Conservation (phyloP, 2,113 vertebrate species). For the Cavia porcellus region DNA sequence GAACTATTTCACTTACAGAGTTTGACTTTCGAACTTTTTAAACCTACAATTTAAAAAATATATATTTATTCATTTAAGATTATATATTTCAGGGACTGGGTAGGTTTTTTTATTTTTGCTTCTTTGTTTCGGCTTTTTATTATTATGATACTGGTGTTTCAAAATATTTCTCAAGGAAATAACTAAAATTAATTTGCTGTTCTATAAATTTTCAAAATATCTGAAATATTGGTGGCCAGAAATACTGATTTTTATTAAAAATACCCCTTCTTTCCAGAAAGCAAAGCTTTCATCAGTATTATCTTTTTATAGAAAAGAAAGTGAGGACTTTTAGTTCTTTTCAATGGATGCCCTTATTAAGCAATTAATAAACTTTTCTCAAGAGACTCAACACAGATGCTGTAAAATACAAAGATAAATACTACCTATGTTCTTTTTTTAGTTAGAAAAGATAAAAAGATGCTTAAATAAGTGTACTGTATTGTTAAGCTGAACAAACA, state of each 20-base stretch:
- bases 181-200: background rate
- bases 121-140: background rate
- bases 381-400: background rate
- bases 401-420: background rate
- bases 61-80: background rate
- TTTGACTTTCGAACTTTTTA: background rate
- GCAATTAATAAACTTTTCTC: background rate
- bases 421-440: background rate
- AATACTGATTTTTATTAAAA: background rate
- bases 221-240: background rate
- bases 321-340: background rate
- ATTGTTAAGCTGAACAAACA: background rate
- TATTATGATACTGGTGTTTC: background rate
- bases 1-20: background rate
- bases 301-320: background rate
- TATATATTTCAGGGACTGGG: background rate
- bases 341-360: background rate
- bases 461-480: background rate
- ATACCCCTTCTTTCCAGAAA: background rate
- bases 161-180: background rate
- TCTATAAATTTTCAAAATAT: background rate
- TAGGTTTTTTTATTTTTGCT: background rate
- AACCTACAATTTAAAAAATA: background rate
- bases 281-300: background rate
- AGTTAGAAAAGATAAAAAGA: background rate